Percentiles rank a stretch among this genome's conserved stretches.
These are phyloP conservation scores for Phenganax subtilis DNA, from an alignment of 92 coral and sea anemone genomes.

Conservation along the genomic window DNA sequence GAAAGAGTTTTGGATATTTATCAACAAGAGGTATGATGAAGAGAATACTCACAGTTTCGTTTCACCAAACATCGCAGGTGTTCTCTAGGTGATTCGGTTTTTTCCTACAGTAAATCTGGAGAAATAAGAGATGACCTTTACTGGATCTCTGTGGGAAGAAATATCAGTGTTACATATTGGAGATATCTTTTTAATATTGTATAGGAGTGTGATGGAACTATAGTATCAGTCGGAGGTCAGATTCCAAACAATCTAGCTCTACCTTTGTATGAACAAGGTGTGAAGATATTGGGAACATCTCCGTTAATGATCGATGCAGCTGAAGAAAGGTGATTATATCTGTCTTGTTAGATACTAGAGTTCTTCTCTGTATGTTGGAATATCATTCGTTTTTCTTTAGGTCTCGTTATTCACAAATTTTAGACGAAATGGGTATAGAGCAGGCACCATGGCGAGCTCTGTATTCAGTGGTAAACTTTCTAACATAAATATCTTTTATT, in stretches of 20 bases:
- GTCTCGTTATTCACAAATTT: conserved; percentile 86
- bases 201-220: conserved; percentile 67
- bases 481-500: background rate
- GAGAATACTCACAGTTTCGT: background rate
- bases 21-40: conserved; percentile 70
- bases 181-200: background rate
- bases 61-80: no score
- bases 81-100: no score
- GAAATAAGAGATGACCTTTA: no score
- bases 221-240: conserved; percentile 96
- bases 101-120: no score
- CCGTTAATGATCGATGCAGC: conserved; percentile 97
- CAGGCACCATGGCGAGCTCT: conserved; percentile 98
- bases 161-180: background rate
- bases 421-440: conserved; percentile 83
- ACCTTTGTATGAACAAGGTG: conserved; percentile 77
- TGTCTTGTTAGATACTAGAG: background rate
- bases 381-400: conserved; percentile 34
- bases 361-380: background rate
- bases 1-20: conserved; percentile 95
- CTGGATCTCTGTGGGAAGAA: background rate
- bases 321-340: conserved; percentile 74
- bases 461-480: conserved; percentile 65
- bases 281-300: conserved; percentile 82
- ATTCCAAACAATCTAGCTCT: conserved; percentile 93